Conservation (phyloP, 1,140 invertebrate genomes). For the Pogonomyrmex barbatus region DNA sequence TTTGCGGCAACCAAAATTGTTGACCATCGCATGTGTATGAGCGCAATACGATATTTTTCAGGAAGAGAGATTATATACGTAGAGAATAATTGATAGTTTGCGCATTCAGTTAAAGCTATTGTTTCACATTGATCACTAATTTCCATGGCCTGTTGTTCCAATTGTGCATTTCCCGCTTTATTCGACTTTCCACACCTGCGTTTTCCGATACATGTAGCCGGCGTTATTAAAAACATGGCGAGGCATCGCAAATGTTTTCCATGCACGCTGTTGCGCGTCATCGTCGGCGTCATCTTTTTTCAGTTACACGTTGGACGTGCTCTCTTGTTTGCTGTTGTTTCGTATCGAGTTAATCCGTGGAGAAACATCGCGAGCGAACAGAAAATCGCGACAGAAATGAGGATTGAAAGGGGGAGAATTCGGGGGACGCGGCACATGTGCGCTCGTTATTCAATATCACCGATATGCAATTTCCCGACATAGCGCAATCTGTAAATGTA, state of each 20-base stretch:
- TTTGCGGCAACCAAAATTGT: background rate
- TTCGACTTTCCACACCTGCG: conserved; percentile 55
- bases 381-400: conserved; percentile 56
- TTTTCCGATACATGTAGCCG: conserved; percentile 35
- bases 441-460: conserved; percentile 41
- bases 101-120: conserved; percentile 47
- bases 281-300: conserved; percentile 34
- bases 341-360: conserved; percentile 54
- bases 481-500: conserved; percentile 12
- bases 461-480: background rate
- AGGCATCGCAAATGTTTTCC: conserved; percentile 41
- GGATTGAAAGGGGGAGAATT: conserved; percentile 26
- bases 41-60: conserved; percentile 8
- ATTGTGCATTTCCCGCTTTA: conserved; percentile 37
- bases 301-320: conserved; percentile 36
- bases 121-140: conserved; percentile 43
- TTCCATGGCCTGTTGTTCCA: conserved; percentile 38
- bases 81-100: conserved; percentile 40
- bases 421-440: background rate
- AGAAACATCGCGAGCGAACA: conserved; percentile 19
- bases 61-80: background rate
- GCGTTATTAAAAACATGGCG: conserved; percentile 57
- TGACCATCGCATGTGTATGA: background rate
- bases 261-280: background rate
- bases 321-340: conserved; percentile 53